Base-by-base conservation (phyloP, 2,113 vertebrate genomes). In the Callithrix jacchus region DNA sequence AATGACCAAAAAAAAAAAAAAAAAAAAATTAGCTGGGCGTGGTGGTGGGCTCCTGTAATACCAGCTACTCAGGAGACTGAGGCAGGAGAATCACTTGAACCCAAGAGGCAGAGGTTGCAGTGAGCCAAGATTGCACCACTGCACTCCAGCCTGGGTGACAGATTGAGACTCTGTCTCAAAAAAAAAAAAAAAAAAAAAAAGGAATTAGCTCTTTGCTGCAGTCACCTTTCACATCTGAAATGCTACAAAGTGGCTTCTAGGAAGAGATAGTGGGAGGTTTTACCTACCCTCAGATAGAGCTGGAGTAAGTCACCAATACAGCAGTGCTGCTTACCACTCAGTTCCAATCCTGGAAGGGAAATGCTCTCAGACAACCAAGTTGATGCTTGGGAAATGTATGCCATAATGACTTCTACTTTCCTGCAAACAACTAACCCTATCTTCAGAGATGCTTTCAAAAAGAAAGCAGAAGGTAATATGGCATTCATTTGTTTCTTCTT, bases 381-480 rank as follows among this genome's bases (percentile, higher is more conserved):
- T 17, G 76, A 64, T 56, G 25, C 68, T 32, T 40, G 27, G n/a
- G 52, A 54, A 8, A 6, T 0, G 0, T 2, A 12, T 21, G 18
- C 71, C 77, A 45, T 32, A 3, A 30, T 9, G 42, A 37, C 61
- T 40, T 49, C 17, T 8, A 18, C n/a, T 37, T 30, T 27, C 8
- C 8, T 8, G 21, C 68, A 52, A 12, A 47, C 23, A 23, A 6
- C 25, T 21, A 13, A 64, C 30, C 66, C 64, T 5, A 30, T 73
- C 54, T 81, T 89, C 52, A 52, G 64, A 52, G 45, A 40, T 18
- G n/a, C 70, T 54, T 89, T 76, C 56, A 42, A n/a, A 40, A 25
- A 40, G 21, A 8, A 30, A 84, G n/a, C 47, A 40, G 49, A 80
- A 47, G 35, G 54, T 3, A 84, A 32, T 0, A 10, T 0, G 14